Base-by-base conservation (phyloP, 2,888 invertebrate genomes). In the Xestia rhomboidea region DNA sequence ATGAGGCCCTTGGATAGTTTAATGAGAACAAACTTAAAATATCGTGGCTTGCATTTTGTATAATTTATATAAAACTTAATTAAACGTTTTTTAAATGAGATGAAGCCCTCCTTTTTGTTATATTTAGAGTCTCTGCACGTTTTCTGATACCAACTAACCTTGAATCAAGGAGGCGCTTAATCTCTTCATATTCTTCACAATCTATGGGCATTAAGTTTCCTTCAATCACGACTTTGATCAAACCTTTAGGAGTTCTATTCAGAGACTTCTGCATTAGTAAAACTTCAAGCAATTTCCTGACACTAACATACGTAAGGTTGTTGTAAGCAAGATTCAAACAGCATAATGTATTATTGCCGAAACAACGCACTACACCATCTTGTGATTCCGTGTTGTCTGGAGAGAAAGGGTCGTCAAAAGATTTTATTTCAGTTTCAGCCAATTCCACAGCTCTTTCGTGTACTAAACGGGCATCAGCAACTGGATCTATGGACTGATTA, bases 241-340 rank as follows among this genome's bases (percentile, higher is more conserved):
- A 83, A 0, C 95, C 95, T 27, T 75, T 90, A 3, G 93, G 93
- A 13, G 82, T 91, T 76, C 91, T 91, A 6, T 90, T 82, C 0
- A 85, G 38, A 2, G 54, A 44, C 24, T 80, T 91, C 73, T 95
- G 95, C 24, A 84, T 85, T 13, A 67, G 18, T 11, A 95, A 63
- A 0, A 95, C 92, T 0, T 87, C 69, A 13, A 89, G 57, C 5
- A 95, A 66, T 63, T 90, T 94, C 63, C 90, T 90, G 1, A 95
- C 24, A 34, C 90, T 89, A 0, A 87, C 11, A 63, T 89, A 93
- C 3, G 89, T 89, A 3, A 95, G 63, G 71, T 91, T 89, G 60
- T 95, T 95, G 73, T 93, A 95, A 0, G 94, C 90, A 0, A 95
- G 15, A 81, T 94, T 95, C 27, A 95, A 87, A 73, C 91, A 93